Percentiles rank a stretch among this genome's conserved stretches.
These are phyloP conservation scores for Thaumetopoea pityocampa DNA, from an alignment of 1,140 invertebrate species.

Conservation along the genomic window DNA sequence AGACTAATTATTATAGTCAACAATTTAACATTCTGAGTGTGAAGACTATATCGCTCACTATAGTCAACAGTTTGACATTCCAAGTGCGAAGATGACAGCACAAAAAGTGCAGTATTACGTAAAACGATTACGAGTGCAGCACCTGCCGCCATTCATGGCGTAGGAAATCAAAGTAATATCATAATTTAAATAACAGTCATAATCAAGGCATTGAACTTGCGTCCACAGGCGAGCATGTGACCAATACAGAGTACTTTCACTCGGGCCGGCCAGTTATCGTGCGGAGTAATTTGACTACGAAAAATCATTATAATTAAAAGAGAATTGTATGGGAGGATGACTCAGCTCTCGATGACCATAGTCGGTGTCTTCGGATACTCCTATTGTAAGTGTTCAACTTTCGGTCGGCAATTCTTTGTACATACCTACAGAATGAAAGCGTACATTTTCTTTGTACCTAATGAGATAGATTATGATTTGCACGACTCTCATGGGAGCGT, in stretches of 20 bases:
- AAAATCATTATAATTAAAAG: conserved; percentile 70
- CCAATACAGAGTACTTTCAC: conserved; percentile 71
- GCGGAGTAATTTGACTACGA: conserved; percentile 51
- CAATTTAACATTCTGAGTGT: no score
- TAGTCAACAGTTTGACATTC: conserved; percentile 13
- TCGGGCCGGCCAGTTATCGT: conserved; percentile 39
- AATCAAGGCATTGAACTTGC: conserved; percentile 72
- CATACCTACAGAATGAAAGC: conserved; percentile 38
- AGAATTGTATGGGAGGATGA: conserved; percentile 60
- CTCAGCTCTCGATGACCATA: conserved; percentile 58
- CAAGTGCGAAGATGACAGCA: conserved; percentile 6
- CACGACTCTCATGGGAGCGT: conserved; percentile 40
- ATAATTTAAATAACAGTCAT: conserved; percentile 64
- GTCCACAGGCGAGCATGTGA: conserved; percentile 45
- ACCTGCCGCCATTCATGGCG: conserved; percentile 38
- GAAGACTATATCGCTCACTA: no score
- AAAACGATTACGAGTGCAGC: conserved; percentile 23
- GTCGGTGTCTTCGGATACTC: conserved; percentile 45
- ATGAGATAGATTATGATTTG: conserved; percentile 57
- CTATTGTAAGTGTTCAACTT: conserved; percentile 55
- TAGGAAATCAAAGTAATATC: conserved; percentile 51
- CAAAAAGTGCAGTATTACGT: conserved; percentile 9
- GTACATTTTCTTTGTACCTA: conserved; percentile 41
- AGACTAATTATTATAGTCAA: no score
- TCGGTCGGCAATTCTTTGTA: conserved; percentile 39